These are phyloP conservation scores for Pocillopora verrucosa DNA, from an alignment of 64 coral and sea anemone species.

Conservation along the genomic window DNA sequence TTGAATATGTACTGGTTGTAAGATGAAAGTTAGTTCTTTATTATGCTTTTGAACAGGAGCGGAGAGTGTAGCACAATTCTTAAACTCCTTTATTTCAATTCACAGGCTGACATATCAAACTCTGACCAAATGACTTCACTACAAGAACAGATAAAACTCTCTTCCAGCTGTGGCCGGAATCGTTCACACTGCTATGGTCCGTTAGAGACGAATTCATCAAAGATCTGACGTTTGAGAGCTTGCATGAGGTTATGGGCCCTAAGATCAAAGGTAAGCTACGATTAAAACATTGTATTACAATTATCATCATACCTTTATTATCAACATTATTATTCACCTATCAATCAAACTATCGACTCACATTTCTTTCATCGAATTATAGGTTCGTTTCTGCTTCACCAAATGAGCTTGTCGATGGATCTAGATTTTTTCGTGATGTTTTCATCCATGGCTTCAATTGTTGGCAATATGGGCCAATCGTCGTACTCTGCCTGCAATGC, in stretches of 20 bases:
- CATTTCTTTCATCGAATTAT: not conserved
- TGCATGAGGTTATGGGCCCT: constrained; percentile 43
- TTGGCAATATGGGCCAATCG: constrained; percentile 47
- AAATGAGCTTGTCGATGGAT: constrained; percentile 56
- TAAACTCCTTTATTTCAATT: not conserved
- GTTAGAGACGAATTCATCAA: constrained; percentile 69
- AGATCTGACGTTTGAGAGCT: constrained; percentile 54
- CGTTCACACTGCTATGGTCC: constrained; percentile 69
- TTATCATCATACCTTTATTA: too few relatives aligned
- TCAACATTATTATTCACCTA: too few relatives aligned
- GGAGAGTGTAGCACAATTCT: too few relatives aligned
- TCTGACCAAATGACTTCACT: constrained; percentile 16
- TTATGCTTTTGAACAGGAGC: too few relatives aligned
- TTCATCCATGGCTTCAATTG: constrained; percentile 55
- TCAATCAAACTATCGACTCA: too few relatives aligned
- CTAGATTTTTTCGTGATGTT: constrained; percentile 81
- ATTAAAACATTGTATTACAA: not conserved
- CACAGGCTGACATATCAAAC: not conserved
- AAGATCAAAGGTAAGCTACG: constrained; percentile 68
- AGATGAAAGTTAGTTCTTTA: too few relatives aligned
- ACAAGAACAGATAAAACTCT: constrained; percentile 29
- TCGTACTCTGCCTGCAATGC: constrained; percentile 63
- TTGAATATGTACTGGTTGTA: too few relatives aligned
- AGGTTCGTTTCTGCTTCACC: constrained; percentile 70
- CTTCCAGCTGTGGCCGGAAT: constrained; percentile 76